Evolutionary conservation across 2,113 vertebrate species (phyloP).

Genomic region (Origma solitaria): DNA sequence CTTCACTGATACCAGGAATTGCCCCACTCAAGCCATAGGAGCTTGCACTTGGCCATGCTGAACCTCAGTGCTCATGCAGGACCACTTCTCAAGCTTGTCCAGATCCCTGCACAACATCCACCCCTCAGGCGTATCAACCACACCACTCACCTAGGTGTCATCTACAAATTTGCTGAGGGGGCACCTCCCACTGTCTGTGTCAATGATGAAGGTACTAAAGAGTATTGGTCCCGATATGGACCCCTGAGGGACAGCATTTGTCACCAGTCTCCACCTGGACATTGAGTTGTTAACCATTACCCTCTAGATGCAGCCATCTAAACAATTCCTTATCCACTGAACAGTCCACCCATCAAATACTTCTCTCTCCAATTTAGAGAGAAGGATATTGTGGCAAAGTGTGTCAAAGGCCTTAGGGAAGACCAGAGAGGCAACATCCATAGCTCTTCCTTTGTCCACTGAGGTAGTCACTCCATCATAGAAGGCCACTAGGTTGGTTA

Average conservation of each 20-base stretch:
- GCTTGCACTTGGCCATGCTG: neutral
- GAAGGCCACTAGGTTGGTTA: neutral
- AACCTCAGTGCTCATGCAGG: neutral
- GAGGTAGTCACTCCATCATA: neutral
- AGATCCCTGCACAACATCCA: neutral
- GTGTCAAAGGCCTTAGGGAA: neutral
- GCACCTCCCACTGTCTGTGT: no score
- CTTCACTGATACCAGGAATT: neutral
- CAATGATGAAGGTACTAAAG: neutral
- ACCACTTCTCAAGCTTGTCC: neutral
- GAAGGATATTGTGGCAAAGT: neutral
- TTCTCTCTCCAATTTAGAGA: neutral
- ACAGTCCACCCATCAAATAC: neutral
- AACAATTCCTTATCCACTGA: neutral
- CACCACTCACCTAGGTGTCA: neutral
- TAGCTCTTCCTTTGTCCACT: neutral
- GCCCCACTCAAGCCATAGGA: neutral
- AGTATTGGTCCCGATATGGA: neutral
- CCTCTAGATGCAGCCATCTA: neutral
- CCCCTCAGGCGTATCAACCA: neutral
- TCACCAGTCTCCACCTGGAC: accelerated
- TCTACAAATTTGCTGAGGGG: neutral
- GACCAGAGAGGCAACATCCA: neutral
- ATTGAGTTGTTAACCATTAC: neutral
- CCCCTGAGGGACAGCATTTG: neutral